Evolutionary conservation across 2,888 invertebrate species (phyloP).

Genomic region (Zygothrica quintamaculata): DNA sequence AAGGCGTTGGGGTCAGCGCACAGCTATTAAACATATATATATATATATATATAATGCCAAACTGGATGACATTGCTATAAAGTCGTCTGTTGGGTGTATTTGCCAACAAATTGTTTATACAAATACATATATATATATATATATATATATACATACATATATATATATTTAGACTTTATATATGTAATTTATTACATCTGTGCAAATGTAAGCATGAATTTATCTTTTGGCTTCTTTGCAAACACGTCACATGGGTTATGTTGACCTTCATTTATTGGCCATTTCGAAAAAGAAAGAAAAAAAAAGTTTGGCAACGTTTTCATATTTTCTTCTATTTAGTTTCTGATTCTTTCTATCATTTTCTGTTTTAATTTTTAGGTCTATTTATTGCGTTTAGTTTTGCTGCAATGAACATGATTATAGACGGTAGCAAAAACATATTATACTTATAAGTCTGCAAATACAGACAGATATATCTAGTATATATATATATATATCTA

Average conservation of each 20-base stretch:
- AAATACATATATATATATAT: slow-evolving; percentile 9
- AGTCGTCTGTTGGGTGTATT: slow-evolving; percentile 12
- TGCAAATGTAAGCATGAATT: slow-evolving; percentile 12
- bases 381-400: slow-evolving; percentile 42
- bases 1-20: slow-evolving; percentile 42
- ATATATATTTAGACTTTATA: slow-evolving; percentile 4
- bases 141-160: slow-evolving; percentile 9
- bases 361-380: slow-evolving; percentile 6
- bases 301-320: slow-evolving; percentile 59
- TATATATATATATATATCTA: too few species aligned
- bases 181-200: slow-evolving; percentile 34
- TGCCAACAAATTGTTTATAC: slow-evolving; percentile 24
- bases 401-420: slow-evolving; percentile 36
- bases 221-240: slow-evolving; percentile 26
- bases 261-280: slow-evolving; percentile 68
- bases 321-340: slow-evolving; percentile 21
- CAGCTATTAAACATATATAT: slow-evolving; percentile 15
- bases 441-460: too few species aligned
- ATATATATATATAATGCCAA: too few species aligned
- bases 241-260: slow-evolving; percentile 48
- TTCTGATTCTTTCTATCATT: slow-evolving; percentile 12
- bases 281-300: too few species aligned
- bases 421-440: slow-evolving; percentile 6
- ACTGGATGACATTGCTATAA: slow-evolving; percentile 49
- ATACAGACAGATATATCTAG: too few species aligned